Percentiles rank a stretch among this genome's conserved stretches.
Conservation (phyloP, 2,888 invertebrate genomes). For the Opisthograptis luteolata region DNA sequence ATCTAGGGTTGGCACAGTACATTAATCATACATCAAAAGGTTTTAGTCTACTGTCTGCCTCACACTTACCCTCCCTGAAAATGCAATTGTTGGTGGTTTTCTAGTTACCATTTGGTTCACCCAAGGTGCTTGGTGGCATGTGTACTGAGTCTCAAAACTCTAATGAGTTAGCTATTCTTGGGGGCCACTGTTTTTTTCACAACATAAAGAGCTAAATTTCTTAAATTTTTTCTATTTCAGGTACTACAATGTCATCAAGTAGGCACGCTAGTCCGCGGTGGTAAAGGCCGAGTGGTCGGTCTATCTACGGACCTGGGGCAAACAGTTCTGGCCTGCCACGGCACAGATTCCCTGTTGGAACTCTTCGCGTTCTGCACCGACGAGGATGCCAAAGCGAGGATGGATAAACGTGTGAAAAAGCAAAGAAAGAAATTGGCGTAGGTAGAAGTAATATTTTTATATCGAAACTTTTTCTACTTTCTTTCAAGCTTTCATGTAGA, state of each 20-base stretch:
- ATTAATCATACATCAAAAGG: too few species aligned
- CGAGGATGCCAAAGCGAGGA: constrained; percentile 88
- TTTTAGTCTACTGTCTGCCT: too few species aligned
- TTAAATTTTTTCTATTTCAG: constrained; percentile 43
- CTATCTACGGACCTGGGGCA: constrained; percentile 89
- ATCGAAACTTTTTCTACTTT: neutral
- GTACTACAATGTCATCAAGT: constrained; percentile 89
- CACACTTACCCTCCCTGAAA: too few species aligned
- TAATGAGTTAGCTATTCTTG: too few species aligned
- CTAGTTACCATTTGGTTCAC: too few species aligned
- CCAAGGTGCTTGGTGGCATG: too few species aligned
- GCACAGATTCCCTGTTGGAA: constrained; percentile 92
- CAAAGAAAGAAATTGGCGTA: constrained; percentile 85
- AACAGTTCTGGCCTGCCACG: constrained; percentile 91
- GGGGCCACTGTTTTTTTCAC: too few species aligned
- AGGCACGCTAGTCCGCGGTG: constrained; percentile 91
- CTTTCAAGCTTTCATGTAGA: too few species aligned
- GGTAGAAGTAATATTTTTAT: constrained; percentile 39
- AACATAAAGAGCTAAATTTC: too few species aligned
- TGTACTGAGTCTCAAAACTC: too few species aligned
- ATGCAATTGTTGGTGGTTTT: too few species aligned
- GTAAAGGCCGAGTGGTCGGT: constrained; percentile 91
- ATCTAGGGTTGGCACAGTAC: too few species aligned
- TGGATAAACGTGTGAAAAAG: constrained; percentile 92
- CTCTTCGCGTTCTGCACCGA: constrained; percentile 91